phyloP scores from a whole-genome alignment of 1,140 invertebrate species.

The Piezodorus guildinii region DNA sequence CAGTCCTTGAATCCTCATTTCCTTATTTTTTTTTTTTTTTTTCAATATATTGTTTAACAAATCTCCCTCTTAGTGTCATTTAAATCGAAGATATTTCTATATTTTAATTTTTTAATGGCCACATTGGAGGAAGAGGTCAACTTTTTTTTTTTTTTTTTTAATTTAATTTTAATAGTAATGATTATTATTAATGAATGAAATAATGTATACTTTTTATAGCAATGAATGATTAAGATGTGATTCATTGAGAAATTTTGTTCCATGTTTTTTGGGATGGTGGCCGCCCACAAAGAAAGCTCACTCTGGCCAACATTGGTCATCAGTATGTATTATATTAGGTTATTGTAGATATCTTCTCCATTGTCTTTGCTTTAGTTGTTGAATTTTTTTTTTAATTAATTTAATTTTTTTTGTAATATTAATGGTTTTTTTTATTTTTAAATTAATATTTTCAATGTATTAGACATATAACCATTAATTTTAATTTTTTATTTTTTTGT shows the following conservation, averaged over 20 bases:
- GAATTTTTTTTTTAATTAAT: background rate
- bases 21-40: no score
- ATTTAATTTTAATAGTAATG: conserved; percentile 1
- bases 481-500: background rate
- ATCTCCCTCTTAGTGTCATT: no score
- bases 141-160: no score
- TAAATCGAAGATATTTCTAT: no score
- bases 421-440: conserved; percentile 3
- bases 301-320: background rate
- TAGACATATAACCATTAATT: background rate
- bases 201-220: background rate
- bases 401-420: background rate
- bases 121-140: background rate
- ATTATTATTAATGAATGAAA: background rate
- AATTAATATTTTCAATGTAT: background rate
- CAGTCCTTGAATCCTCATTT: no score
- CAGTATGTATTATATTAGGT: conserved; percentile 5
- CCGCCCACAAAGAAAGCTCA: background rate
- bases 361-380: conserved; percentile 6
- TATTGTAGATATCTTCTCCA: conserved; percentile 7
- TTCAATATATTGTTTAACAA: no score
- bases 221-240: background rate
- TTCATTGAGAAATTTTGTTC: conserved; percentile 6
- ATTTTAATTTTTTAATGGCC: background rate
- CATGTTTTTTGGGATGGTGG: conserved; percentile 4